Evolutionary conservation across 1,140 invertebrate species (phyloP).

Genomic region (Fopius arisanus): DNA sequence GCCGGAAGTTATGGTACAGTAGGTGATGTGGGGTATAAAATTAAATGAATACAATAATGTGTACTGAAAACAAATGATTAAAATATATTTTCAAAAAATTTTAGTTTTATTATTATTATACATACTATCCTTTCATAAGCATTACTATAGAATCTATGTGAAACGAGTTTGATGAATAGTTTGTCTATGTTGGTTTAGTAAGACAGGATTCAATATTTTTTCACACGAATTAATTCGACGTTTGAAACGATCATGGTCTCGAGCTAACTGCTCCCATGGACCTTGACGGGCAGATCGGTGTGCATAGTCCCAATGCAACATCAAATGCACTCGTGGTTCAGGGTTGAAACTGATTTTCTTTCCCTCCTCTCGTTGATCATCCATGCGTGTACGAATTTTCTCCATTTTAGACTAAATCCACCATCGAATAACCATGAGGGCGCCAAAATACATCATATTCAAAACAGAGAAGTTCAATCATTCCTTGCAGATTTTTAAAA

Average conservation of each 20-base stretch:
- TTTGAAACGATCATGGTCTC: too few relatives aligned
- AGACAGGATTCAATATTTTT: not conserved
- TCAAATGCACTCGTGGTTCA: too few relatives aligned
- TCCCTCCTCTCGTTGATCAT: not conserved
- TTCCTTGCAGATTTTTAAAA: not conserved
- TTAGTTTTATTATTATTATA: not conserved
- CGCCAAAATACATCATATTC: not conserved
- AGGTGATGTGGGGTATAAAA: too few relatives aligned
- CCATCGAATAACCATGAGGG: not conserved
- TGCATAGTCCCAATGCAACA: not conserved
- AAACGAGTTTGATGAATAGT: not conserved
- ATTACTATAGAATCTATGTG: not conserved
- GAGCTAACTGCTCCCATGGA: not conserved
- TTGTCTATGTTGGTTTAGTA: not conserved
- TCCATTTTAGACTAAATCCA: not conserved
- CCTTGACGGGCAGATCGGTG: not conserved
- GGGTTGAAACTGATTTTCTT: too few relatives aligned
- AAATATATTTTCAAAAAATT: not conserved
- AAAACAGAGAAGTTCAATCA: too few relatives aligned
- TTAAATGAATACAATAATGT: too few relatives aligned
- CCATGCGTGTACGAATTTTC: not conserved
- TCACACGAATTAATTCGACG: not conserved
- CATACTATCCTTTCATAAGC: not conserved
- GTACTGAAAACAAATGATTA: not conserved
- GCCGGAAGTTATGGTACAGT: too few relatives aligned